Conservation (phyloP, 2,888 invertebrate genomes). For the Synanthedon myopaeformis region DNA sequence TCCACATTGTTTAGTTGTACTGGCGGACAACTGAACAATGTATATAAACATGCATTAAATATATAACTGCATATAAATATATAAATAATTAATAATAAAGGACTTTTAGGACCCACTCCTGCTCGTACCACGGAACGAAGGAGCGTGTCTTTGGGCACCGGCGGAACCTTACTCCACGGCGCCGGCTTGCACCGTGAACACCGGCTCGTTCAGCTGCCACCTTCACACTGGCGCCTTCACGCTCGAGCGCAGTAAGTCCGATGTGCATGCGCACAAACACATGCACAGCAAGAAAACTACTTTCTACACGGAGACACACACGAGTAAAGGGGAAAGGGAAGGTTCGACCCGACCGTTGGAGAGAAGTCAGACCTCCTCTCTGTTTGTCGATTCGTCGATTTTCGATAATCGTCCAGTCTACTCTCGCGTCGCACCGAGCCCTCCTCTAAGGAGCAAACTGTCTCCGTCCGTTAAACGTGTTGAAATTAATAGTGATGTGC, state of each 20-base stretch:
- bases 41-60: too few relatives aligned
- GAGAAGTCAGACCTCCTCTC: slow-evolving; percentile 53
- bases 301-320: slow-evolving; percentile 39
- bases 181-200: slow-evolving; percentile 51
- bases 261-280: slow-evolving; percentile 47
- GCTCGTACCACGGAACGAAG: slow-evolving; percentile 72
- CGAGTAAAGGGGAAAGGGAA: slow-evolving; percentile 11
- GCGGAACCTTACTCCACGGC: slow-evolving; percentile 52
- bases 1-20: too few relatives aligned
- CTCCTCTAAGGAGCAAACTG: slow-evolving; percentile 50
- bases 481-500: slow-evolving; percentile 28
- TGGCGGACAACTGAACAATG: too few relatives aligned
- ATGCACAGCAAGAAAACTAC: slow-evolving; percentile 37
- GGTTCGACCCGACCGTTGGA: slow-evolving; percentile 31
- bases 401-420: slow-evolving; percentile 51
- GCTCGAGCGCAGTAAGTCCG: slow-evolving; percentile 58
- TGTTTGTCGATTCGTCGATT: slow-evolving; percentile 39
- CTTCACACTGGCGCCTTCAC: slow-evolving; percentile 53
- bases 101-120: slow-evolving; percentile 71
- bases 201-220: slow-evolving; percentile 57
- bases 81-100: too few relatives aligned
- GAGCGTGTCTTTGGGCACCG: slow-evolving; percentile 63
- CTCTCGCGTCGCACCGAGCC: slow-evolving; percentile 57
- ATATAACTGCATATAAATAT: too few relatives aligned
- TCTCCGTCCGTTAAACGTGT: slow-evolving; percentile 33